These are phyloP conservation scores for Uropetala carovei DNA, from an alignment of 2,888 invertebrate genomes.

Conservation along the genomic window DNA sequence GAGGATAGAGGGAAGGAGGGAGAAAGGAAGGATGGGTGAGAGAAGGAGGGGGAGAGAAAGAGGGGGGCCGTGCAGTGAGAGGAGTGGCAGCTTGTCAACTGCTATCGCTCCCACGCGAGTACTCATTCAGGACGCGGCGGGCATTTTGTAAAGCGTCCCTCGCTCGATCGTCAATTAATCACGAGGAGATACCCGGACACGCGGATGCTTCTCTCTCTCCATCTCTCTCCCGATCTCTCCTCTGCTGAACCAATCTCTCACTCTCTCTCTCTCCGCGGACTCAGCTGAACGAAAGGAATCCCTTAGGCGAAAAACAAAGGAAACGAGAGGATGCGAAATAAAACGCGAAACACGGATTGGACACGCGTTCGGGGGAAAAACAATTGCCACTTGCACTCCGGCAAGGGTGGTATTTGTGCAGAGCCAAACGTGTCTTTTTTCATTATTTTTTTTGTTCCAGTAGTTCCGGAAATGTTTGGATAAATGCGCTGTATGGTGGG, in stretches of 20 bases:
- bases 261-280: neutral
- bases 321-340: neutral
- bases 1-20: neutral
- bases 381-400: neutral
- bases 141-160: constrained; percentile 28
- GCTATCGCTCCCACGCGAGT: constrained; percentile 38
- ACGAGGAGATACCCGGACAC: neutral
- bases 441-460: neutral
- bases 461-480: neutral
- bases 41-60: no score
- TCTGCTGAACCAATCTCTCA: neutral
- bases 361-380: neutral
- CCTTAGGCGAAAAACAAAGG: neutral
- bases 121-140: constrained; percentile 43
- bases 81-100: constrained; percentile 5
- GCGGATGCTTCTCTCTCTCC: no score
- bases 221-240: neutral
- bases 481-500: neutral
- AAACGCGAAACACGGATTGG: neutral
- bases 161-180: constrained; percentile 59
- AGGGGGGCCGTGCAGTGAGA: neutral
- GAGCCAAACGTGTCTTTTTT: neutral
- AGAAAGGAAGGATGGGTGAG: neutral
- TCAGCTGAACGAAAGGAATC: neutral
- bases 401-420: neutral